Conservation (phyloP, 2,888 invertebrate species). For the Oscheius sp. region DNA sequence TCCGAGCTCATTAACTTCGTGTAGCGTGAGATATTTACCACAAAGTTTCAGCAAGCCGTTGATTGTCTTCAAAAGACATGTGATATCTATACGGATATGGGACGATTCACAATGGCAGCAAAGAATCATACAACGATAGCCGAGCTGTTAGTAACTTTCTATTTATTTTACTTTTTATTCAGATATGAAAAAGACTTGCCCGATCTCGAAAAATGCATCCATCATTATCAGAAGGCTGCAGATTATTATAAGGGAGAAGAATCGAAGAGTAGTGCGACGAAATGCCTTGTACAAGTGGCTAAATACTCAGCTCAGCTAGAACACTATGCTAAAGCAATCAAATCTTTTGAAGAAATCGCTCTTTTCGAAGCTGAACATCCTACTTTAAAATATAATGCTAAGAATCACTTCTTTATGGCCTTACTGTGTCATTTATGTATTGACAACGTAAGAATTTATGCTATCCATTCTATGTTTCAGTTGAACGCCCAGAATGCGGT, state of each 20-base stretch:
- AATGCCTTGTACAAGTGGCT: constrained; percentile 95
- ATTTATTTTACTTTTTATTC: neutral
- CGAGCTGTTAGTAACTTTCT: constrained; percentile 77
- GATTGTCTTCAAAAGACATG: constrained; percentile 88
- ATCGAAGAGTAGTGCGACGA: constrained; percentile 95
- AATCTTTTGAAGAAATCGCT: constrained; percentile 57
- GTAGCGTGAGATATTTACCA: too few relatives aligned
- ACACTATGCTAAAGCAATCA: constrained; percentile 88
- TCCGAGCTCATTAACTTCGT: too few relatives aligned
- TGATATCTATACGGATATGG: constrained; percentile 97
- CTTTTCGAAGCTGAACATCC: constrained; percentile 86
- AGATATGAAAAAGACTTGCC: constrained; percentile 82
- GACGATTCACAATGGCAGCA: constrained; percentile 86
- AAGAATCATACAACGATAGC: constrained; percentile 94
- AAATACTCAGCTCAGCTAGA: constrained; percentile 90
- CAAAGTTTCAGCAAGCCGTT: constrained; percentile 78
- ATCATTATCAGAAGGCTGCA: constrained; percentile 96
- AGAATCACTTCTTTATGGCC: constrained; percentile 97
- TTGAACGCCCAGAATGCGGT: constrained; percentile 79
- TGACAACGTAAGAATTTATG: constrained; percentile 81
- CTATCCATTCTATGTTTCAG: constrained; percentile 39
- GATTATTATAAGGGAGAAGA: constrained; percentile 98
- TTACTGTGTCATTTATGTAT: constrained; percentile 94
- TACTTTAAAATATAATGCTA: constrained; percentile 94
- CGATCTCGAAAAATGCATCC: constrained; percentile 77